Conservation (phyloP, 2,113 vertebrate genomes). For the Sinocyclocheilus grahami region DNA sequence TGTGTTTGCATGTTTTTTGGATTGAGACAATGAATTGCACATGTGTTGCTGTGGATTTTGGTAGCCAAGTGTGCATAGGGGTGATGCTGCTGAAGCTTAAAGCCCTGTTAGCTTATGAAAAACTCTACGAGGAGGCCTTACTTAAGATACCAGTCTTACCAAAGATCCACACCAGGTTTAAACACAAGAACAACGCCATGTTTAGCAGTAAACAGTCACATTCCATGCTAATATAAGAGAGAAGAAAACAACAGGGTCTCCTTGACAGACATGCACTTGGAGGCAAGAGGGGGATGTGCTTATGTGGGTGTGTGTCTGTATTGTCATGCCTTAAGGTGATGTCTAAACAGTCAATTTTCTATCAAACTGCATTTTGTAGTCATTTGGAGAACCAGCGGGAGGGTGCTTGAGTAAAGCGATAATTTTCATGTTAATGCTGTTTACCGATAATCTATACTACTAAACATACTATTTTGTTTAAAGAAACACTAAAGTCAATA, state of each 20-base stretch:
- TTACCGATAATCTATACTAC: not conserved
- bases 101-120: not conserved
- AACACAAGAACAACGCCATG: not conserved
- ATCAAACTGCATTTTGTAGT: not conserved
- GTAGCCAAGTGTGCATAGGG: conserved; percentile 7
- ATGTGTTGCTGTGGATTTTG: conserved; percentile 15
- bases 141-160: conserved; percentile 8
- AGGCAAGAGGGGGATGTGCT: conserved; percentile 17
- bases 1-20: conserved; percentile 36
- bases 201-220: conserved; percentile 8
- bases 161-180: conserved; percentile 1
- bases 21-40: conserved; percentile 28
- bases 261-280: conserved; percentile 33
- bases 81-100: conserved; percentile 41
- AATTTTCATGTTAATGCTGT: not conserved
- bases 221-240: conserved; percentile 6
- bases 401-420: not conserved
- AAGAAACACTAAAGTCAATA: not conserved
- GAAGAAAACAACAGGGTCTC: conserved; percentile 7
- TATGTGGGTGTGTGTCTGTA: not conserved
- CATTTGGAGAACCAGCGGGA: not conserved
- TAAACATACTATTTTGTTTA: not conserved
- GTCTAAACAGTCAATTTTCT: not conserved
- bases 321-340: not conserved
- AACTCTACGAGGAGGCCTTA: not conserved